These are phyloP conservation scores for Liodrosophila aerea DNA, from an alignment of 2,888 invertebrate genomes.

Conservation along the genomic window DNA sequence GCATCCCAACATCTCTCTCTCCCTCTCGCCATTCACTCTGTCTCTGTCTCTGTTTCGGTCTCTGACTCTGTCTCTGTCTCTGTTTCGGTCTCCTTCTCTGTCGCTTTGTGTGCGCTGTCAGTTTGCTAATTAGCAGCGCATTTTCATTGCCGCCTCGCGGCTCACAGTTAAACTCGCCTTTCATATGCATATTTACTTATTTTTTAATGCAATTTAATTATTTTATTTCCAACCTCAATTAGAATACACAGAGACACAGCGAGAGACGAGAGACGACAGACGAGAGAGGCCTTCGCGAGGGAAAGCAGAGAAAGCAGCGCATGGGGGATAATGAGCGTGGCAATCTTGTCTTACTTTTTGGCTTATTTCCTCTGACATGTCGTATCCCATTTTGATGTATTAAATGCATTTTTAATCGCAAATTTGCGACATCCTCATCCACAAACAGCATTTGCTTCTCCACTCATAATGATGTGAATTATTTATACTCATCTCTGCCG, in stretches of 20 bases:
- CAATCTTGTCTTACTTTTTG: conserved; percentile 39
- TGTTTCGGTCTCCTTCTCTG: not conserved
- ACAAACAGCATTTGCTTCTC: conserved; percentile 1
- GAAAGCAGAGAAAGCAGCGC: too few species aligned
- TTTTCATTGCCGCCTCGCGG: conserved; percentile 60
- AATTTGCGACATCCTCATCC: conserved; percentile 26
- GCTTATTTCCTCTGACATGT: conserved; percentile 61
- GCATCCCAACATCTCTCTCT: too few species aligned
- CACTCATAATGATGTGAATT: conserved; percentile 4
- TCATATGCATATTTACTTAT: conserved; percentile 70
- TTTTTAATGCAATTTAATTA: conserved; percentile 72
- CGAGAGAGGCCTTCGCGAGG: too few species aligned
- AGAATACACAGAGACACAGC: conserved; percentile 6
- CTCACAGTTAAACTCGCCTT: conserved; percentile 48
- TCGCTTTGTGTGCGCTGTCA: conserved; percentile 56
- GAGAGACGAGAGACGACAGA: not conserved
- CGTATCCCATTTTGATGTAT: conserved; percentile 52
- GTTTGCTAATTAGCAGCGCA: conserved; percentile 70
- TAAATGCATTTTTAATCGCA: conserved; percentile 69
- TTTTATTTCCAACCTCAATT: conserved; percentile 56
- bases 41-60: not conserved
- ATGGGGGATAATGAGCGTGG: conserved; percentile 14
- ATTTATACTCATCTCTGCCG: not conserved
- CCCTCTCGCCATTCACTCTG: not conserved
- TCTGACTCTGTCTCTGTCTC: not conserved